Evolutionary conservation across 2,888 invertebrate species (phyloP).

Genomic region (Sthenelais limicola): DNA sequence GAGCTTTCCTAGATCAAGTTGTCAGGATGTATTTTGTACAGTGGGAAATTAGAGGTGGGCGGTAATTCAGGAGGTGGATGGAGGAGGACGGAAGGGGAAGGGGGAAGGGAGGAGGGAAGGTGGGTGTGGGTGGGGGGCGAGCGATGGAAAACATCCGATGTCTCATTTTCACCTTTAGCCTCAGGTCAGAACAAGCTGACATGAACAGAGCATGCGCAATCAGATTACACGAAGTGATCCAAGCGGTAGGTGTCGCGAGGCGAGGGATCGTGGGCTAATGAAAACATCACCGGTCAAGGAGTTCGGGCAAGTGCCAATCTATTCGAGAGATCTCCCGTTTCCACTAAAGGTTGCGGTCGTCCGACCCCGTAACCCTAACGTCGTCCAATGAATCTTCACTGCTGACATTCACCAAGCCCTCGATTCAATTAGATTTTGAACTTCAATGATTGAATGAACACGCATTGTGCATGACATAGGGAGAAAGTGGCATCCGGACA

Average conservation of each 20-base stretch:
- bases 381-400: constrained; percentile 10
- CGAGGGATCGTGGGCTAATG: constrained; percentile 19
- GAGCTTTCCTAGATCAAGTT: too few species aligned
- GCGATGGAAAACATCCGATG: not conserved
- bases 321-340: constrained; percentile 22
- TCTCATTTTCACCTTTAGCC: not conserved
- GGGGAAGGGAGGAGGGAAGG: not conserved
- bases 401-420: not conserved
- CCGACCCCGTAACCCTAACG: constrained; percentile 9
- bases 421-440: constrained; percentile 31
- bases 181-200: not conserved
- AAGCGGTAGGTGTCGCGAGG: constrained; percentile 8
- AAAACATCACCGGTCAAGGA: constrained; percentile 18
- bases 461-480: constrained; percentile 6
- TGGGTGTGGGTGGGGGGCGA: not conserved
- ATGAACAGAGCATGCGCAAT: not conserved
- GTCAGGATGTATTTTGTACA: too few species aligned
- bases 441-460: constrained; percentile 27
- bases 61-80: too few species aligned
- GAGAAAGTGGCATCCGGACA: not conserved
- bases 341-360: not conserved
- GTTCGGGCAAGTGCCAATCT: constrained; percentile 30
- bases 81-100: too few species aligned
- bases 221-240: constrained; percentile 14
- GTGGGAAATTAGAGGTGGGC: too few species aligned